Conservation (phyloP, 2,113 vertebrate genomes). For the Phaethornis superciliosus region DNA sequence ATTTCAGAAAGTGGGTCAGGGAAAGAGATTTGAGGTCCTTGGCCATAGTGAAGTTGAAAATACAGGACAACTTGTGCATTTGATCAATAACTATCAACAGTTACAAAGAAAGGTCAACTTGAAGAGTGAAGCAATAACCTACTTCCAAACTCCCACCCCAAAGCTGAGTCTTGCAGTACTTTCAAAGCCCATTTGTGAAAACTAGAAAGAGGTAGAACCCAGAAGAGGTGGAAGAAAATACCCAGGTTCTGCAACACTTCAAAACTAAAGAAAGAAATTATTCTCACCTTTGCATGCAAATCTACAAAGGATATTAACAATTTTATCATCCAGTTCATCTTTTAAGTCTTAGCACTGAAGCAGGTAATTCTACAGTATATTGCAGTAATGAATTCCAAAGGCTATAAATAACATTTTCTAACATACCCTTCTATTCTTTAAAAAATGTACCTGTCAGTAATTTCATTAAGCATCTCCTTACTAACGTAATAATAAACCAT, state of each 20-base stretch:
- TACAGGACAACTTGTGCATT: background rate
- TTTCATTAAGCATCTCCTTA: background rate
- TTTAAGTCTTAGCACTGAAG: background rate
- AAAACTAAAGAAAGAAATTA: background rate
- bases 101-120: background rate
- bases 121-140: background rate
- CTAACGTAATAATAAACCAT: background rate
- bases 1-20: conserved; percentile 33
- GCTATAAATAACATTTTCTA: background rate
- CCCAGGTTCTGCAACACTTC: background rate
- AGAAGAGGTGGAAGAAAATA: background rate
- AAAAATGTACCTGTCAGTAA: background rate
- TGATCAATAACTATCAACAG: background rate
- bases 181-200: background rate
- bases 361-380: background rate
- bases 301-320: background rate
- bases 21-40: background rate
- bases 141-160: background rate
- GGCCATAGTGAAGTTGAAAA: background rate
- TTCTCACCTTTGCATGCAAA: background rate
- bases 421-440: background rate
- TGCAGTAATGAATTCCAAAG: background rate
- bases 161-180: background rate
- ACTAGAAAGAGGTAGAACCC: background rate
- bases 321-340: background rate